These are phyloP conservation scores for Hemicordylus capensis DNA, from an alignment of 2,113 vertebrate genomes.

Conservation along the genomic window DNA sequence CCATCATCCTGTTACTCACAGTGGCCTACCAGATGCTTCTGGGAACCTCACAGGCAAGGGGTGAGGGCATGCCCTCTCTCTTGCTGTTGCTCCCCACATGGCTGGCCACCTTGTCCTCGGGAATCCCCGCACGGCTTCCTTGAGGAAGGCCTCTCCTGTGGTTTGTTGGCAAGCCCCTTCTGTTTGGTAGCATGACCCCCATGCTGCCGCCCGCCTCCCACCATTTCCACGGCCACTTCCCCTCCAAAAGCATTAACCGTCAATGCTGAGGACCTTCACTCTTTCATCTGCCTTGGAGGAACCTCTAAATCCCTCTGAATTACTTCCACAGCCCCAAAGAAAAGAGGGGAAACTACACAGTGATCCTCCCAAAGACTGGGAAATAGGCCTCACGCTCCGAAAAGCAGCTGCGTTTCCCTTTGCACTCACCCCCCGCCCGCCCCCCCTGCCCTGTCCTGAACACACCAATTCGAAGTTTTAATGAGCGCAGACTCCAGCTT, in stretches of 20 bases:
- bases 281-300: not conserved
- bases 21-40: too few relatives aligned
- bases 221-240: rapidly evolving
- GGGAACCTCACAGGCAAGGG: too few relatives aligned
- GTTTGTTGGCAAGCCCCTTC: rapidly evolving
- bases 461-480: slow-evolving; percentile 46
- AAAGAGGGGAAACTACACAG: not conserved
- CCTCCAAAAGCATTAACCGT: not conserved
- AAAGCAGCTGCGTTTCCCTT: not conserved
- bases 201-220: too few relatives aligned
- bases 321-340: not conserved
- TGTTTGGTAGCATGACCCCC: rapidly evolving
- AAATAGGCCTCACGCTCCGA: not conserved
- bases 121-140: not conserved
- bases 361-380: slow-evolving; percentile 11
- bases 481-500: slow-evolving; percentile 38
- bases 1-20: too few relatives aligned
- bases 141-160: not conserved
- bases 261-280: not conserved
- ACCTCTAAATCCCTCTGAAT: rapidly evolving
- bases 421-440: not conserved
- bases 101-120: not conserved
- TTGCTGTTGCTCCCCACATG: too few relatives aligned
- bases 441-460: too few relatives aligned
- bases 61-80: too few relatives aligned